Conservation (phyloP, 2,888 invertebrate genomes). For the Hirtodrosophila alboralis region DNA sequence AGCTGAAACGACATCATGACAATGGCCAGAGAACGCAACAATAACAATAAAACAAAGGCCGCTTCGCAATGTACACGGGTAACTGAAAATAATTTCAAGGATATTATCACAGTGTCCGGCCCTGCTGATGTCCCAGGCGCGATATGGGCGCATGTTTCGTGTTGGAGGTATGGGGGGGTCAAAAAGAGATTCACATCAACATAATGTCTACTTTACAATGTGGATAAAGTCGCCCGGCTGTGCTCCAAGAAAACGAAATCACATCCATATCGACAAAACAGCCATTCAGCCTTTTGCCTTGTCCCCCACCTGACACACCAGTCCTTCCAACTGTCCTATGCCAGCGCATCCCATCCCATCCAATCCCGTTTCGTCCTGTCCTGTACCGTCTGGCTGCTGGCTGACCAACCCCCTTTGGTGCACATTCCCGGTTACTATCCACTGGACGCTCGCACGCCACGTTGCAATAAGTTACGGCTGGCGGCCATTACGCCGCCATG, state of each 20-base stretch:
- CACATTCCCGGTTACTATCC: conserved; percentile 18
- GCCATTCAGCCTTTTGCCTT: conserved; percentile 27
- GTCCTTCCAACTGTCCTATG: conserved; percentile 28
- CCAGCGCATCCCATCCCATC: not conserved
- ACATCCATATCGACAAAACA: conserved; percentile 66
- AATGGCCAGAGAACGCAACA: conserved; percentile 53
- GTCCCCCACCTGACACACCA: conserved; percentile 50
- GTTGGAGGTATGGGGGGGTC: not conserved
- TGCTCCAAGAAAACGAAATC: conserved; percentile 68
- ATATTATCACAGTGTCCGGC: conserved; percentile 68
- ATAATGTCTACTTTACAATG: conserved; percentile 83
- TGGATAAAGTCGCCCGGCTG: conserved; percentile 73
- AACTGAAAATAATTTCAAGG: conserved; percentile 75
- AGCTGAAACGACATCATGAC: conserved; percentile 47
- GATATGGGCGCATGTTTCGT: conserved; percentile 57
- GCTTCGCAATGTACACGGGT: conserved; percentile 49
- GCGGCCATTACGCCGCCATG: conserved; percentile 63
- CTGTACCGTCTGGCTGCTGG: conserved; percentile 14
- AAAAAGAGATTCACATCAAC: conserved; percentile 74
- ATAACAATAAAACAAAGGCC: conserved; percentile 77
- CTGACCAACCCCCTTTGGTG: conserved; percentile 55
- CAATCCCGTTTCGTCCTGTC: conserved; percentile 11
- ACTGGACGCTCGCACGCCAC: conserved; percentile 69
- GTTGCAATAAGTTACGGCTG: conserved; percentile 76
- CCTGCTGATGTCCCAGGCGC: conserved; percentile 78